These are phyloP conservation scores for Drosophila sturtevanti DNA, from an alignment of 1,140 invertebrate genomes.

Conservation along the genomic window DNA sequence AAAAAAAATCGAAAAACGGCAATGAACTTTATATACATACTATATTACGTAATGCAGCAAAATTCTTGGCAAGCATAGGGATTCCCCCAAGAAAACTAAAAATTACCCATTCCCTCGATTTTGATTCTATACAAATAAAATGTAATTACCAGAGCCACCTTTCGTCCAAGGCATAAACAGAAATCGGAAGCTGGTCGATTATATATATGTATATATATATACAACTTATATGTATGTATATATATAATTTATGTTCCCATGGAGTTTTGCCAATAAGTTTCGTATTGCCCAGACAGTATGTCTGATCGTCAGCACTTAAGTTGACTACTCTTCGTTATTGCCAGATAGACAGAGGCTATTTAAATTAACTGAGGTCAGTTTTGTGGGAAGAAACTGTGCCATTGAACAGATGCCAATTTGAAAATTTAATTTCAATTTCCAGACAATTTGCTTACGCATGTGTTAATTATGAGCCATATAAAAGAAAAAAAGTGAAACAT, in stretches of 20 bases:
- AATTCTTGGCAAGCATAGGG: constrained; percentile 69
- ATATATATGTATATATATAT: constrained; percentile 50
- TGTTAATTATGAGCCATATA: constrained; percentile 57
- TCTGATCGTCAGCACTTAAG: constrained; percentile 22
- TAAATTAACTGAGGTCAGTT: constrained; percentile 70
- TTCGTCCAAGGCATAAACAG: constrained; percentile 70
- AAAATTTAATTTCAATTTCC: constrained; percentile 52
- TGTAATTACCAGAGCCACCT: constrained; percentile 77
- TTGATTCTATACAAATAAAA: constrained; percentile 18
- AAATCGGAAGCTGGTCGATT: constrained; percentile 50
- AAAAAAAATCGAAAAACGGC: constrained; percentile 53
- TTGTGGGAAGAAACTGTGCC: constrained; percentile 55
- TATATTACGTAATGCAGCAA: constrained; percentile 70
- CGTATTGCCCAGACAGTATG: constrained; percentile 58
- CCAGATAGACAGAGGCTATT: constrained; percentile 20
- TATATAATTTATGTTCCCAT: constrained; percentile 77
- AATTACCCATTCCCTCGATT: constrained; percentile 3
- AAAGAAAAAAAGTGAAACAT: constrained; percentile 29
- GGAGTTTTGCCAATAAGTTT: constrained; percentile 80
- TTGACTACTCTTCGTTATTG: not conserved
- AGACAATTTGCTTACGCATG: constrained; percentile 42
- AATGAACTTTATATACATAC: constrained; percentile 51
- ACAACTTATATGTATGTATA: constrained; percentile 72
- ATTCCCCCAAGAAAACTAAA: constrained; percentile 49
- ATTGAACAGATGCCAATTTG: constrained; percentile 79